phyloP scores from a whole-genome alignment of 92 coral and sea anemone genomes.

The Phenganax subtilis region DNA sequence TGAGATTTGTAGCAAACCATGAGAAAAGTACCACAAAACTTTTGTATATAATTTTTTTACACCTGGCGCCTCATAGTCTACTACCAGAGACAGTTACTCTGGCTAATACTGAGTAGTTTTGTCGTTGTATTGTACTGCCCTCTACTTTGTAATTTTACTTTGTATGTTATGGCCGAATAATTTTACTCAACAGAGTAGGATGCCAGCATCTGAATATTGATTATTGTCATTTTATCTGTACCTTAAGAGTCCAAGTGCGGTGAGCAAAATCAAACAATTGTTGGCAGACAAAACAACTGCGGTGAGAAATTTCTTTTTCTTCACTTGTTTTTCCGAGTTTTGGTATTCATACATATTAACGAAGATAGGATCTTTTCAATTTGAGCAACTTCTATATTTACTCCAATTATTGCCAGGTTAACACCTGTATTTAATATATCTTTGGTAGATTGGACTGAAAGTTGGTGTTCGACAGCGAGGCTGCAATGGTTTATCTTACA shows the following conservation, averaged over 20 bases:
- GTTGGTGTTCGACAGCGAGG: slow-evolving; percentile 97
- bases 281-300: slow-evolving; percentile 56
- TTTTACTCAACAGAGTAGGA: not conserved
- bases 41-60: no score
- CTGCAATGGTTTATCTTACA: slow-evolving; percentile 93
- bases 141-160: no score
- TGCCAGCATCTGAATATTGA: not conserved
- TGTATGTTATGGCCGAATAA: not conserved
- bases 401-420: not conserved
- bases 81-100: no score
- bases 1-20: no score
- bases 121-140: no score
- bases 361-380: not conserved
- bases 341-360: not conserved
- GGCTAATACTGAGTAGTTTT: no score
- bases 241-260: slow-evolving; percentile 76
- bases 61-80: no score
- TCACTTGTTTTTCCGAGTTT: not conserved
- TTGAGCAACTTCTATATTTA: not conserved
- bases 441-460: slow-evolving; percentile 64
- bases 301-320: slow-evolving; percentile 48
- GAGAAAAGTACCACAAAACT: no score
- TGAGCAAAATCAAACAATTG: slow-evolving; percentile 68
- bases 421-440: not conserved
- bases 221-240: not conserved